Conservation (phyloP, 1,140 invertebrate species). For the Idris sp. region DNA sequence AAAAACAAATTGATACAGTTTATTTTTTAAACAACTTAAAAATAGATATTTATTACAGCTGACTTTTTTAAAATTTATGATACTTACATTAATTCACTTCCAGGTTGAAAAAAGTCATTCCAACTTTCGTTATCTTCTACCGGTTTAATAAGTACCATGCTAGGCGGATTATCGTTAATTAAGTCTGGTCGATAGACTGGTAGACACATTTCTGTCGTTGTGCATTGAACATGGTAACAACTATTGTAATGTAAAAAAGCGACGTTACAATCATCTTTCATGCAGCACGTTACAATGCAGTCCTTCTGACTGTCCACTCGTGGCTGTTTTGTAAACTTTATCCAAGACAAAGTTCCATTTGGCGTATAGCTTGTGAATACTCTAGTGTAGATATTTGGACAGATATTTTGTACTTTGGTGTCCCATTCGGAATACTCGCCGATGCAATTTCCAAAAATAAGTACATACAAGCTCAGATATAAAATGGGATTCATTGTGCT, state of each 20-base stretch:
- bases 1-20: background rate
- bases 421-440: conserved; percentile 68
- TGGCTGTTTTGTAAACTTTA: conserved; percentile 79
- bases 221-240: conserved; percentile 88
- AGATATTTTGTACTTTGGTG: conserved; percentile 66
- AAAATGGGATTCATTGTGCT: conserved; percentile 68
- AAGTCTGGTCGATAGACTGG: conserved; percentile 81
- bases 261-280: conserved; percentile 84
- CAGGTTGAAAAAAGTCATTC: conserved; percentile 77
- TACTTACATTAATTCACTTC: conserved; percentile 61
- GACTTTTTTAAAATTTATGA: too few species aligned
- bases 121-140: conserved; percentile 79
- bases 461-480: conserved; percentile 61
- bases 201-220: conserved; percentile 83
- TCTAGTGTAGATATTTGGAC: conserved; percentile 68
- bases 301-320: conserved; percentile 79
- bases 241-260: conserved; percentile 86
- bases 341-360: conserved; percentile 81
- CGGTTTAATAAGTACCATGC: conserved; percentile 87
- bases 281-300: conserved; percentile 87
- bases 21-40: conserved; percentile 28
- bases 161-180: conserved; percentile 80
- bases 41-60: conserved; percentile 9
- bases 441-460: conserved; percentile 65
- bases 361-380: conserved; percentile 74